Base-by-base conservation (phyloP, 2,113 vertebrate genomes). In the Mus pahari region DNA sequence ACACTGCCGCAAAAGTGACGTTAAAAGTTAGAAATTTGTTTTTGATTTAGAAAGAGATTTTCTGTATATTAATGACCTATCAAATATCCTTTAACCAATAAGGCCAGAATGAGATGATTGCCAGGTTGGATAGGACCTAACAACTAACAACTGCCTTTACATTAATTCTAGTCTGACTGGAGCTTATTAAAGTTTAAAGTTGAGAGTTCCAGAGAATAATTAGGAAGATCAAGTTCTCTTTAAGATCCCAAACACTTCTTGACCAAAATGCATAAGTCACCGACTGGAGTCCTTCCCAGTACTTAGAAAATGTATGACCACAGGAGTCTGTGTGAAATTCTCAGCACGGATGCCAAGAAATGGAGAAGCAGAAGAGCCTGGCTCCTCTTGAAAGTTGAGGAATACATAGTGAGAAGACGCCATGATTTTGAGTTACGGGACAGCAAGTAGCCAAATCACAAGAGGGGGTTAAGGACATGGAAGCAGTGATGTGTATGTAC, bases 161-260 rank as follows among this genome's bases (percentile, higher is more conserved):
- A 58, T 89, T 97, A 70, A 96, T 91, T 79, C 89, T 45, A 22
- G 95, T 96, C 53, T 74, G 84, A 74, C 58, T 71, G 58, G 92
- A 68, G 2, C 60, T 42, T 45, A 90, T 95, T 94, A 97, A 87
- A 98, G 95, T 95, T 97, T 96, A 96, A 98, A 96, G 87, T 68
- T 33, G 55, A 68, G 70, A 94, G 70, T 96, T 93, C 93, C 96
- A 90, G 62, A 96, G 78, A n/a, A 53, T 31, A 10, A 42, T 94
- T 92, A 87, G 24, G 93, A 95, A 97, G 86, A 96, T 89, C 64
- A 95, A 94, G 50, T 55, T 89, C 89, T 62, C 79, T 53, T 70
- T 11, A 14, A 83, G 42, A 39, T 93, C 86, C 91, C 93, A 96
- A 97, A 95, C 36, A 83, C 70, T 94, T 84, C 91, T 58, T 12